Evolutionary conservation across 2,113 vertebrate species (phyloP).

Genomic region (Bubo scandiacus): DNA sequence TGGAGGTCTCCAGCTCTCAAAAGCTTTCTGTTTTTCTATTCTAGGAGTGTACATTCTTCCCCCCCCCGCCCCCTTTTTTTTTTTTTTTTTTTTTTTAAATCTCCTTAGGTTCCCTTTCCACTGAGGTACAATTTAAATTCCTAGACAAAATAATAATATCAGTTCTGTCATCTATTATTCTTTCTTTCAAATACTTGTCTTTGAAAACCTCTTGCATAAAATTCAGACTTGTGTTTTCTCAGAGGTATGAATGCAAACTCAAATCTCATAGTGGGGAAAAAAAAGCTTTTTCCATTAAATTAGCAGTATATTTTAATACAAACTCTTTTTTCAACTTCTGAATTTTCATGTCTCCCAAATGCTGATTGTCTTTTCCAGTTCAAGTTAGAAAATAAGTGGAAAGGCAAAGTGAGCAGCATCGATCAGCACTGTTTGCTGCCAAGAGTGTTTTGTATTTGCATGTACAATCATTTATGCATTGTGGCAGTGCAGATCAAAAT

Average conservation of each 20-base stretch:
- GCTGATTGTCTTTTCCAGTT: constrained; percentile 51
- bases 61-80: no score
- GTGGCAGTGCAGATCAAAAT: constrained; percentile 44
- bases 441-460: constrained; percentile 52
- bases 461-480: constrained; percentile 17
- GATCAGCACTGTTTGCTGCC: not conserved
- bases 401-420: constrained; percentile 17
- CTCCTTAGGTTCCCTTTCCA: not conserved
- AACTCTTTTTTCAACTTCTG: constrained; percentile 32
- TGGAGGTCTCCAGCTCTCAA: not conserved
- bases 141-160: constrained; percentile 46
- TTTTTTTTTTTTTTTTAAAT: not conserved
- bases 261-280: not conserved
- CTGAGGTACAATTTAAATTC: constrained; percentile 30
- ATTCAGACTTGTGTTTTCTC: constrained; percentile 47
- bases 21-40: not conserved
- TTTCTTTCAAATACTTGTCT: constrained; percentile 55
- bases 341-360: constrained; percentile 42
- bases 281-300: constrained; percentile 22
- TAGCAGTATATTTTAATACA: constrained; percentile 45
- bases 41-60: not conserved
- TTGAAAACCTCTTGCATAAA: constrained; percentile 48
- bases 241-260: constrained; percentile 33
- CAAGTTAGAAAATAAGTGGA: constrained; percentile 34
- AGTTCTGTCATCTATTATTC: constrained; percentile 1